phyloP scores from a whole-genome alignment of 2,888 invertebrate genomes.

The Brenthis ino region DNA sequence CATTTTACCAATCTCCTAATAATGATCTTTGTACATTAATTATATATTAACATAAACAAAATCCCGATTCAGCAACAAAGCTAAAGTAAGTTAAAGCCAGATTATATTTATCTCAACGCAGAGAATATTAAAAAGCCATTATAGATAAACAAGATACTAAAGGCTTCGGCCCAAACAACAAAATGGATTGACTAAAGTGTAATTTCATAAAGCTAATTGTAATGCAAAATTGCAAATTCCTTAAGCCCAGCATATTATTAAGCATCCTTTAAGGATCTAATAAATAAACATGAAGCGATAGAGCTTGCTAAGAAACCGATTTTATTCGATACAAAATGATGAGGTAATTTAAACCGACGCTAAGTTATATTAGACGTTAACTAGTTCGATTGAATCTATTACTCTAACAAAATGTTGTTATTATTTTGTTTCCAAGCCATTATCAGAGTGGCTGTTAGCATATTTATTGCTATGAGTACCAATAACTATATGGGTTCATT shows the following conservation, averaged over 20 bases:
- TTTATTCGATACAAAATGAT: constrained; percentile 37
- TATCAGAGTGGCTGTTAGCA: background rate
- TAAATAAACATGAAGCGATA: constrained; percentile 72
- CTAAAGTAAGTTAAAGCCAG: constrained; percentile 6
- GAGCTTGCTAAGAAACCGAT: constrained; percentile 37
- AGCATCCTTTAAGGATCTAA: constrained; percentile 59
- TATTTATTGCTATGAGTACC: background rate
- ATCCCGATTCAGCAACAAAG: background rate
- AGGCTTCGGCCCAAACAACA: constrained; percentile 23
- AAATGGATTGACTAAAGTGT: constrained; percentile 33
- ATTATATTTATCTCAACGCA: constrained; percentile 7
- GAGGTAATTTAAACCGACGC: constrained; percentile 24
- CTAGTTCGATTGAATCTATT: constrained; percentile 16
- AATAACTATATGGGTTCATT: no score
- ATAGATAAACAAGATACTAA: constrained; percentile 20
- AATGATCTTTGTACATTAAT: no score
- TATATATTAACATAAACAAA: no score
- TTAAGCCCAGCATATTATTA: constrained; percentile 41
- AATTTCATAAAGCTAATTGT: constrained; percentile 35
- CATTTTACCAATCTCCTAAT: no score
- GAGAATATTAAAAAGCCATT: constrained; percentile 23
- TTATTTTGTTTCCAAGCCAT: constrained; percentile 5
- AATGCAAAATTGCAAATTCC: constrained; percentile 42
- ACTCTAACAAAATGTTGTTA: background rate
- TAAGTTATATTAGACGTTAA: constrained; percentile 29